Conservation (phyloP, 1,140 invertebrate genomes). For the Oedothorax gibbosus region DNA sequence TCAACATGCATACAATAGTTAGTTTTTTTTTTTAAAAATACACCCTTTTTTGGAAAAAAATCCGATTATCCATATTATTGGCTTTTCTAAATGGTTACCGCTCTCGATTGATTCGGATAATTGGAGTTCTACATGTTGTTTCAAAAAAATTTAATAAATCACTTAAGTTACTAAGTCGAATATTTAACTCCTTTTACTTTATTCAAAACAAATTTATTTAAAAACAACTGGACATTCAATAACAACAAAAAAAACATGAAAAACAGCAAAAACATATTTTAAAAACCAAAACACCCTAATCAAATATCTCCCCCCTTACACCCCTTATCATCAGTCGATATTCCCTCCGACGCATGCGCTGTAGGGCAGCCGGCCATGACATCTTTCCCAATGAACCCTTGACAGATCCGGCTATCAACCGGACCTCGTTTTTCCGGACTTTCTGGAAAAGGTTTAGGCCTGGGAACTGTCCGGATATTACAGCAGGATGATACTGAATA, state of each 20-base stretch:
- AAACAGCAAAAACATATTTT: background rate
- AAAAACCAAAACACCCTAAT: background rate
- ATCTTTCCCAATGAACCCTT: background rate
- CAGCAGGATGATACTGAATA: background rate
- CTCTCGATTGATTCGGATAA: no score
- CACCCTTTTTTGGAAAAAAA: no score
- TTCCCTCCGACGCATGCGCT: slow-evolving; percentile 21
- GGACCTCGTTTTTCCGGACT: background rate
- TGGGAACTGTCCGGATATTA: background rate
- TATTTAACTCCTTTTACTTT: no score
- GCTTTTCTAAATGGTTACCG: no score
- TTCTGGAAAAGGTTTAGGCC: slow-evolving; percentile 27
- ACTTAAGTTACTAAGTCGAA: no score
- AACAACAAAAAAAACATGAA: background rate
- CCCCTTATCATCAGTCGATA: slow-evolving; percentile 18
- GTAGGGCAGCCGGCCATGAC: slow-evolving; percentile 10
- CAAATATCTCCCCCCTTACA: background rate
- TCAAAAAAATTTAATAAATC: no score
- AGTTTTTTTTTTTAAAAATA: no score
- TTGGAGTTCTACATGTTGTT: no score
- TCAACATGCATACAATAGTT: no score
- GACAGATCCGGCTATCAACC: background rate
- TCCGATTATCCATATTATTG: no score
- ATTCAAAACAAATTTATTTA: no score
- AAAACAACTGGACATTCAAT: background rate